A percentile compares a stretch with the other conserved stretches of the same genome.
phyloP scores from a whole-genome alignment of 2,797 vertebrate species.

The Catostomus latipinnis region DNA sequence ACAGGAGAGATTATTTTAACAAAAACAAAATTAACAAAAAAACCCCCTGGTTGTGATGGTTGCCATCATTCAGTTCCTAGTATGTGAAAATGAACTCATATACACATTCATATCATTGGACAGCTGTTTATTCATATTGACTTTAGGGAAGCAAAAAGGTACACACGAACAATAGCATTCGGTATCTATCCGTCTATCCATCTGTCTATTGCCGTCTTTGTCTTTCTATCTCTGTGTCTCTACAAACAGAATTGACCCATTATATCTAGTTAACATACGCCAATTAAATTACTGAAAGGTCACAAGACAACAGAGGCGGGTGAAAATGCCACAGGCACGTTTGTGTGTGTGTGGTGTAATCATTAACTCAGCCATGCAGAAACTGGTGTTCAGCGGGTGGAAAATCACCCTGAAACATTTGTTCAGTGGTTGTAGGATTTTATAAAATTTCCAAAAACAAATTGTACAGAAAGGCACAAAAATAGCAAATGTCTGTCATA shows the following conservation, averaged over 20 bases:
- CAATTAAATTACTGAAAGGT: conserved; percentile 56
- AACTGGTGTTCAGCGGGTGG: conserved; percentile 8
- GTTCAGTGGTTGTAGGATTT: neutral
- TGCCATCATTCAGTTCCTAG: neutral
- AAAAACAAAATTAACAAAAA: too few relatives aligned
- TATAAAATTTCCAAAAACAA: neutral
- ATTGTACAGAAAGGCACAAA: neutral
- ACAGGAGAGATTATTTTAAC: too few relatives aligned
- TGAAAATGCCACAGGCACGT: conserved; percentile 24
- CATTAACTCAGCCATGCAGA: conserved; percentile 21
- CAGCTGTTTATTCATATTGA: neutral
- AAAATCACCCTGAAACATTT: conserved; percentile 29
- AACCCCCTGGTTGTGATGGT: neutral
- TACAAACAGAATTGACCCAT: conserved; percentile 58
- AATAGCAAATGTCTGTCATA: neutral
- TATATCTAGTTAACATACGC: conserved; percentile 59
- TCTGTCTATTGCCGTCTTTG: conserved; percentile 3
- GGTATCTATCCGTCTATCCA: neutral
- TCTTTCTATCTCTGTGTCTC: conserved; percentile 30
- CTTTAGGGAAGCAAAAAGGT: neutral
- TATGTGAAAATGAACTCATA: neutral
- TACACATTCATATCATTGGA: neutral
- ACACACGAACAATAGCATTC: neutral
- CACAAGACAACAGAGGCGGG: conserved; percentile 25
- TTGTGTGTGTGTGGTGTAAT: neutral